Evolutionary conservation across 2,797 vertebrate species (phyloP), one percentile per base, ranked within the genome.

Genomic region (Botia kubotai): DNA sequence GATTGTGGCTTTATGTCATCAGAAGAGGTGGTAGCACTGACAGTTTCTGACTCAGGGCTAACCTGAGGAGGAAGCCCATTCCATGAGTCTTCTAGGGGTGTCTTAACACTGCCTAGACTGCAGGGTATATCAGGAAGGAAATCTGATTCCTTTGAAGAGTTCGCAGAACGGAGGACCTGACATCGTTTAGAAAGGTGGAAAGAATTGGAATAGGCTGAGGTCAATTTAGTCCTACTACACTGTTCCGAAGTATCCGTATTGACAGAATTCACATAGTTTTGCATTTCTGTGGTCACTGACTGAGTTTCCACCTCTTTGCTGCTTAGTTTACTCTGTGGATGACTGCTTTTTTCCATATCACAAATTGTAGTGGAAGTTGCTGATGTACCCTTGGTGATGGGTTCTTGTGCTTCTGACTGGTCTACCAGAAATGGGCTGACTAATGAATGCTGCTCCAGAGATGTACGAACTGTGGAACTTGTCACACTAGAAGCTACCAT

Each of bases 1-100:
- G 98, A 99, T 80, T 96, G 94, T 39, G 98, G 98, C 90, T 99
- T 99, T 89, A 99, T 99, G 87, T 99, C 97, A 43, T 99, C 97
- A 0, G 98, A 99, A 55, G 98, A 99, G 0, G 98, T 99, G 70
- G 96, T 97, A 85, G 97, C 96, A 83, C 97, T 99, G 86, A 93
- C 96, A 0, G 94, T 96, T 88, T 99, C 98, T 0, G 98, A 99
- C 79, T 97, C 95, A 0, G 97, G 97, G 81, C 96, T 99, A 85
- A 95, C 94, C 87, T 95, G 95, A 67, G 94, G 95, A 86, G 95
- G 96, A 48, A 92, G 75, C 21, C 93, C 89, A 62, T 86, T 93
- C 97, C 97, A 99, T 1, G 92, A 94, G 72, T 96, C 94, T 80
- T 92, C 89, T 12, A 95, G 88, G 0, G 94, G 94, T 48, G 89